Evolutionary conservation across 2,888 invertebrate genomes (phyloP), one percentile per base, ranked within the genome.

Genomic region (Homarus gammarus): DNA sequence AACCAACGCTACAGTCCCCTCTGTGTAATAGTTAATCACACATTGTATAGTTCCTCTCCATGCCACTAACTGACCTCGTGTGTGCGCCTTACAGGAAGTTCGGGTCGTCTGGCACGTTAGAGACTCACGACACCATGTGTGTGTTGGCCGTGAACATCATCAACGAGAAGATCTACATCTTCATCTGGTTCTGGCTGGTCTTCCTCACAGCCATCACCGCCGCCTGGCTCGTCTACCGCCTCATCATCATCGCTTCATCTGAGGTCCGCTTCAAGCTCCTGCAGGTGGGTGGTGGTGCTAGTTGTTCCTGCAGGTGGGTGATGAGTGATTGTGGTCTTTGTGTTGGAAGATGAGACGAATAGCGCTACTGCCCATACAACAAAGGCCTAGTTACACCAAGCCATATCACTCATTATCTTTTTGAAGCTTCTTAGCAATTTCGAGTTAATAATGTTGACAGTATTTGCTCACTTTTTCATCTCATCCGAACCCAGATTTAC

Each of bases 111-210:
- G 91, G 91, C 31, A 91, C 89, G 27, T 79, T 91, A 36, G 91
- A 91, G 82, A 87, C 86, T 18, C 89, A 90, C 81, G 91, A 91
- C 49, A 87, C 89, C 15, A 89, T 91, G 86, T 91, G 91, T 49
- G 79, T 91, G 64, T 61, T 91, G 73, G 89, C 91, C 22, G 91
- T 91, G 38, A 91, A 91, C 82, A 91, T 91, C 84, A 84, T 91
- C 87, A 91, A 91, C 84, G 89, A 91, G 87, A 91, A 91, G 84
- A 91, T 91, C 72, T 91, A 84, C 84, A 91, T 91, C 51, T 85
- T 91, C 89, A 75, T 91, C 40, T 91, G 91, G 91, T 91, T 91
- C 84, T 91, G 91, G 91, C 84, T 91, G 22, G 78, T 89, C 51
- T 70, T 51, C 33, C 84, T 91, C 49, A 83, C 89, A 33, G 75